Evolutionary conservation across 2,113 vertebrate genomes (phyloP), one percentile per base, ranked within the genome.

Genomic region (Pantherophis guttatus): DNA sequence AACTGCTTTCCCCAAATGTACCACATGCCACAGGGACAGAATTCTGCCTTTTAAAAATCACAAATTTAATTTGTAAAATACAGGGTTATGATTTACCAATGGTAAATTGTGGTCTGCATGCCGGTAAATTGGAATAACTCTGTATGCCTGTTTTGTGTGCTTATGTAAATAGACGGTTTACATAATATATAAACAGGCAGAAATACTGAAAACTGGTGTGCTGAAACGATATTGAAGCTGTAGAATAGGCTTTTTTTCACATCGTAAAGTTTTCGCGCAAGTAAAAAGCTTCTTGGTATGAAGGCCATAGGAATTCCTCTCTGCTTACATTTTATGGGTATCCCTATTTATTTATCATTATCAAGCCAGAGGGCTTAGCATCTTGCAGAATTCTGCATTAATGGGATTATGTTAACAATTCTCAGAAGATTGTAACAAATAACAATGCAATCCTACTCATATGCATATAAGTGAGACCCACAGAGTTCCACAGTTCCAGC

Each of bases 301-400:
- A 86, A 29, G 39, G 33, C 54, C 75, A 57, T 11, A 58, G 33
- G 75, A 86, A 86, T 86, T 91, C 90, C 29, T 44, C 53, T 58
- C 12, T 57, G 53, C 70, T 86, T 48, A 57, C 29, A 57, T 15
- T 33, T 91, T 91, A 91, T 26, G 21, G 52, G 81, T 85, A 85
- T 85, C 3, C 53, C 19, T 91, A 81, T 81, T 70, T 39, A 55
- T 75, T 44, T 91, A 44, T 48, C 70, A 44, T 53, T 44, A 85
- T 85, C 90, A 55, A 91, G 53, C 2, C 70, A 29, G 26, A 87
- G 44, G 39, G 81, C 17, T 91, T 85, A 91, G 55, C 55, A 87
- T 59, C 81, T 86, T 91, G 81, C 39, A 91, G 55, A 86, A 87
- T 87, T 91, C 26, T 87, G 39, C 50, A 87, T 59, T 86, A 91